Percentiles rank a stretch among this genome's conserved stretches.
phyloP scores from a whole-genome alignment of 2,797 vertebrate species.

The Meda fulgida region DNA sequence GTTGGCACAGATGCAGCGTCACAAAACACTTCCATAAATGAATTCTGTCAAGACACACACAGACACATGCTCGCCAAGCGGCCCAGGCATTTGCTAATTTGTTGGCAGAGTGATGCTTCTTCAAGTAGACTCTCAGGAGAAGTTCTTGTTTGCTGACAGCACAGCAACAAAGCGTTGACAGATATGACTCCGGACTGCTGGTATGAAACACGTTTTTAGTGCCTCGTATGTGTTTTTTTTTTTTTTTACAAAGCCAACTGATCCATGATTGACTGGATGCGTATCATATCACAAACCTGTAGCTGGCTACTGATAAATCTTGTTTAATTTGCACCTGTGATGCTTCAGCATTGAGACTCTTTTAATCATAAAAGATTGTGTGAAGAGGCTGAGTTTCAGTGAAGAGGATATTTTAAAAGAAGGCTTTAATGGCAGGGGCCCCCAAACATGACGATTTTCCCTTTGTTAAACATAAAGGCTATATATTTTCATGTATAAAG shows the following conservation, averaged over 20 bases:
- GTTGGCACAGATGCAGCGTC: constrained; percentile 44
- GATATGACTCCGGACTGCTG: constrained; percentile 51
- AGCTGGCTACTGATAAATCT: constrained; percentile 20
- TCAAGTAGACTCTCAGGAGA: constrained; percentile 53
- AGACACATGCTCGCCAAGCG: constrained; percentile 49
- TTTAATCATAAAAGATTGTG: background rate
- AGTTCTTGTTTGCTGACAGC: constrained; percentile 54
- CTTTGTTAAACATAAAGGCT: background rate
- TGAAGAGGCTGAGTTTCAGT: background rate
- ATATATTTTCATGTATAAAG: background rate
- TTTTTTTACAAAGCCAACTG: constrained; percentile 22
- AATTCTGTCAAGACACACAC: constrained; percentile 53
- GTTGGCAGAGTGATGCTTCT: constrained; percentile 45
- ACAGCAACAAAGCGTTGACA: constrained; percentile 46
- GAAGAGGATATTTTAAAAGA: background rate
- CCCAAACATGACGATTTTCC: background rate
- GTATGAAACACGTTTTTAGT: constrained; percentile 8
- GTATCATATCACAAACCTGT: constrained; percentile 29
- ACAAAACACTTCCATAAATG: constrained; percentile 55
- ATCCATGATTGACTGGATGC: constrained; percentile 7
- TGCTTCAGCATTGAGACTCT: background rate
- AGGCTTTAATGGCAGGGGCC: background rate
- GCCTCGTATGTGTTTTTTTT: background rate
- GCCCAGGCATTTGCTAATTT: constrained; percentile 54
- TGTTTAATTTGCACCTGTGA: constrained; percentile 25